These are phyloP conservation scores for Onthophagus sagittarius DNA, from an alignment of 2,888 invertebrate genomes.

Conservation along the genomic window DNA sequence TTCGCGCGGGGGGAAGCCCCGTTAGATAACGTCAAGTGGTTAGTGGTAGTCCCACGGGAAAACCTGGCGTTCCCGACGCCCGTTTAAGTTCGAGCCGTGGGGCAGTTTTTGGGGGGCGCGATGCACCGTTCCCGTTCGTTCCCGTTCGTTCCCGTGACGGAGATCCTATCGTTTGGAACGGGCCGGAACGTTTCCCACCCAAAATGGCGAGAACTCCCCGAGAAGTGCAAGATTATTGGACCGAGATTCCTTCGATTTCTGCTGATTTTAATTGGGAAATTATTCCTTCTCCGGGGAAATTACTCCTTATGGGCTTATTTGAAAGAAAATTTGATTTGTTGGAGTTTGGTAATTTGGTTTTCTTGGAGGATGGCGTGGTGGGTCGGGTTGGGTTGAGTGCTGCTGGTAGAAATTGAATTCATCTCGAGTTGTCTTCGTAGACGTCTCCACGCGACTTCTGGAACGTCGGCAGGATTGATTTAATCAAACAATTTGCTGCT, in stretches of 20 bases:
- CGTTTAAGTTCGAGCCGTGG: conserved; percentile 3
- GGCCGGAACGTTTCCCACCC: background rate
- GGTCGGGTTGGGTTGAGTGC: too few relatives aligned
- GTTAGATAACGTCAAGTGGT: conserved; percentile 8
- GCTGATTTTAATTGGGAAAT: too few relatives aligned
- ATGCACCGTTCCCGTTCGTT: background rate
- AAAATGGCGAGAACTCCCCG: background rate
- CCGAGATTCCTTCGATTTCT: too few relatives aligned
- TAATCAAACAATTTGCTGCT: background rate
- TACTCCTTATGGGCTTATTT: too few relatives aligned
- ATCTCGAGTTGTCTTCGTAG: background rate
- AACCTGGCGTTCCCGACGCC: conserved; percentile 1
- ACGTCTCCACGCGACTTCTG: background rate
- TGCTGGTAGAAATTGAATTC: too few relatives aligned
- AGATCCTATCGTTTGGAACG: background rate
- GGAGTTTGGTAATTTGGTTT: too few relatives aligned
- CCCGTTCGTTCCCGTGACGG: background rate
- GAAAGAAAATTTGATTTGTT: too few relatives aligned
- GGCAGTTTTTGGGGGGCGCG: conserved; percentile 9
- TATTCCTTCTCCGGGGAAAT: too few relatives aligned
- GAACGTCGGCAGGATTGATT: background rate
- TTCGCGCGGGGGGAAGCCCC: background rate
- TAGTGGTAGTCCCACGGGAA: conserved; percentile 3
- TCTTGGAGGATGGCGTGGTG: too few relatives aligned
- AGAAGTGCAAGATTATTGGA: background rate